phyloP scores from a whole-genome alignment of 2,113 vertebrate species.

The Melanotaenia duboulayi region DNA sequence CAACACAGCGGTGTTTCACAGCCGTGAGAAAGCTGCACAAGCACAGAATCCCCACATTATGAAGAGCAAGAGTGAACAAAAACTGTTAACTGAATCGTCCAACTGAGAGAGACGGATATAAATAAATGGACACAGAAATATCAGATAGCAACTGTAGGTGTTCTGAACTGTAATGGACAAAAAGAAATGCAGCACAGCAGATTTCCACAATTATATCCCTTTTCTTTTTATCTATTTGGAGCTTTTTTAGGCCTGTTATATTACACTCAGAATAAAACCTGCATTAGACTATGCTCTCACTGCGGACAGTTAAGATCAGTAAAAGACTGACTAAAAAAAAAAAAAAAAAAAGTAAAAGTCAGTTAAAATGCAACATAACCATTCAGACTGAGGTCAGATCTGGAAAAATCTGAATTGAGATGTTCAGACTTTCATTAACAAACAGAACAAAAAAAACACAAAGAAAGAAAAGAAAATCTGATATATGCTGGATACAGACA shows the following conservation, averaged over 20 bases:
- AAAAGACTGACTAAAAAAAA: no score
- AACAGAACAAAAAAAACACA: no score
- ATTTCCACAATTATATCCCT: neutral
- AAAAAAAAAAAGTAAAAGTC: no score
- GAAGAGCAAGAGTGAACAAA: neutral
- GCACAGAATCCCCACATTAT: neutral
- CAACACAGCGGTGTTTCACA: no score
- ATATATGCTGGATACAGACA: no score
- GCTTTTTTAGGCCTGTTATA: neutral
- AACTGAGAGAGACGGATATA: neutral
- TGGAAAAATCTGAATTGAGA: no score
- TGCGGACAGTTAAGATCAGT: no score
- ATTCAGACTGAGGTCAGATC: no score
- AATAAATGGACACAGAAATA: constrained; percentile 9
- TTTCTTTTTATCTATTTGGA: neutral
- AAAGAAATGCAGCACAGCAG: neutral
- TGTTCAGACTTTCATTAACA: no score
- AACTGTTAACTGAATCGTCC: neutral
- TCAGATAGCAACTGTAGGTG: neutral
- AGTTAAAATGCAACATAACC: no score
- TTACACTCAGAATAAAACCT: neutral
- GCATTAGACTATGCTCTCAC: no score
- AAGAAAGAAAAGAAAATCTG: no score
- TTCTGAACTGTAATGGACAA: constrained; percentile 14
- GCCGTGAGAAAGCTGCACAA: neutral